Evolutionary conservation across 2,797 vertebrate genomes (phyloP), one percentile per base, ranked within the genome.

Genomic region (Allobates femoralis): DNA sequence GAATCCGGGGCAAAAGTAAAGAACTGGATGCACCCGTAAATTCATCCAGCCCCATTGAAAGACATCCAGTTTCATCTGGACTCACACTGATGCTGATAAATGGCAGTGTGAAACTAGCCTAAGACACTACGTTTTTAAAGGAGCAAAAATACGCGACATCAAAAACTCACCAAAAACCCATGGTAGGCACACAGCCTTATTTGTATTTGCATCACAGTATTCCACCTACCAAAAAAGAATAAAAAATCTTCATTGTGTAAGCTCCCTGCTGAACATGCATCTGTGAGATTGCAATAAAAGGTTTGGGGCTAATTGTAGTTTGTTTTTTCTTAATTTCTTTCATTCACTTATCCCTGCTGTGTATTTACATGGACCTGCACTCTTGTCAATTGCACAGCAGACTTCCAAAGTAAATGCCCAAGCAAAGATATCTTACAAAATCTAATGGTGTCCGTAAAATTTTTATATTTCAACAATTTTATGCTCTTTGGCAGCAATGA

Each of bases 371-470:
- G 41, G 19, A 19, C 30, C 19, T 64, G 23, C 11, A 41, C 30
- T 32, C 19, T 67, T 64, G 41, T 66, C 62, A 64, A 51, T 80
- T 66, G 66, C 41, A 80, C n/a, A 80, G 60, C 79, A 51, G 55
- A 55, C 26, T 76, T 30, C 50, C 74, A 55, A 50, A 53, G 60
- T 32, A 14, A 51, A 30, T 50, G 14, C 11, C 18, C 19, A 2
- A n/a, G 51, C 21, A 32, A 51, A 66, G n/a, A n/a, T 10, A 53
- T 81, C 19, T 79, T 41, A 32, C 46, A 16, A 41, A 23, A 26
- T 32, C 15, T 64, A 30, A 18, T 7, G 28, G 62, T 62, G 5
- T 26, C 12, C 11, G 58, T 64, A 30, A 64, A 64, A 64, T 10
- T 64, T 30, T 30, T 53, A 15, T 53, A n/a, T 21, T 58, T 58